Base-by-base conservation (phyloP, 2,888 invertebrate species). In the Orchestes rusci region DNA sequence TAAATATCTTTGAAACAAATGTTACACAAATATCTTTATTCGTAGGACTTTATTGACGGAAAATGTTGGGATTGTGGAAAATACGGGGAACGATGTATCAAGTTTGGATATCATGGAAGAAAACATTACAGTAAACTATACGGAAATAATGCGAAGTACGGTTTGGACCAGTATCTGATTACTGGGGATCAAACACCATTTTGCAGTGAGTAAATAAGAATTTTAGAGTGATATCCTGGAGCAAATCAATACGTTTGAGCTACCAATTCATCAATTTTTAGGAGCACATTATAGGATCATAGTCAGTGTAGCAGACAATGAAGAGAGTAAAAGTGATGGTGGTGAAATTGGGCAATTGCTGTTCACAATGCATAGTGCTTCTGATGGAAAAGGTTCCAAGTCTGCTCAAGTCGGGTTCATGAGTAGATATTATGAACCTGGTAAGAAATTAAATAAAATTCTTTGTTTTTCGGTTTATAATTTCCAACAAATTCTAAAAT, bases 271-370 rank as follows among this genome's bases (percentile, higher is more conserved):
- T 23, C 20, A 16, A 8, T 40, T 73, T 74, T 2, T 68, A 89
- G 90, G 80, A 56, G 78, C 79, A 3, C 90, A 92, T 61, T 91
- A 89, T 60, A 77, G 80, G 59, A 74, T 92, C 7, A 77, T 76
- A 0, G 72, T 90, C 12, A 77, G 79, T 52, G 79, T 91, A 33
- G 84, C 88, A 0, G 80, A 80, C 51, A 80, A 81, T 0, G 73
- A 77, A 16, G 82, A 81, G 55, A 87, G 86, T 59, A 64, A 73
- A 40, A 64, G 70, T 3, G 86, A 88, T 60, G 87, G 86, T 0
- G 87, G 88, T 0, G 89, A 89, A 62, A 76, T 86, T 2, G 88
- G 89, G 1, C 77, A 79, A 50, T 72, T 89, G 3, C 74, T 77
- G 1, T 69, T 89, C 10, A 76, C 75, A 0, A 69, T 85, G 19